A percentile compares a stretch with the other conserved stretches of the same genome.
These are phyloP conservation scores for Acipenser transmontanus DNA, from an alignment of 2,797 vertebrate genomes.

Conservation along the genomic window DNA sequence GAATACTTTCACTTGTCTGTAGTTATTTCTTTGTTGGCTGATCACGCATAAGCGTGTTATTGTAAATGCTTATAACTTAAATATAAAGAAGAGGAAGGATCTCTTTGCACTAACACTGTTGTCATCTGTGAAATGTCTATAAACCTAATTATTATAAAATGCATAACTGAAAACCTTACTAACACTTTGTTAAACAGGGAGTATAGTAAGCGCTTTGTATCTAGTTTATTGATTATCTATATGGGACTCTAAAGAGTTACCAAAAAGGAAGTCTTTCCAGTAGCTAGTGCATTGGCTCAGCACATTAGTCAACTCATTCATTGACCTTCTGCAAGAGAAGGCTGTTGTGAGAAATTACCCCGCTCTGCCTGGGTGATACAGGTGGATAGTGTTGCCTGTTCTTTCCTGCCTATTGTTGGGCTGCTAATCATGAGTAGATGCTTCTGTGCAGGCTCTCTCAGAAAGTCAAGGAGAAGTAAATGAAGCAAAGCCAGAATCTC, in stretches of 20 bases:
- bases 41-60: conserved; percentile 38
- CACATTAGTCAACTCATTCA: conserved; percentile 13
- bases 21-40: conserved; percentile 34
- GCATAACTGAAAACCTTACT: conserved; percentile 38
- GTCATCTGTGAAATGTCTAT: conserved; percentile 26
- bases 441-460: conserved; percentile 46
- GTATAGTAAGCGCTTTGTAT: conserved; percentile 44
- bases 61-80: conserved; percentile 33
- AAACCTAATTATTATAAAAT: conserved; percentile 32
- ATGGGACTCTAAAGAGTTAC: conserved; percentile 40
- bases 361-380: conserved; percentile 20
- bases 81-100: conserved; percentile 24
- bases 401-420: conserved; percentile 29
- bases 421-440: conserved; percentile 6
- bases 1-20: conserved; percentile 38
- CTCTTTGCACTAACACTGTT: conserved; percentile 28
- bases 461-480: conserved; percentile 43
- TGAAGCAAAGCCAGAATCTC: conserved; percentile 59
- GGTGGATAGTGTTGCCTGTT: conserved; percentile 31
- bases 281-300: conserved; percentile 47
- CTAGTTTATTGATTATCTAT: conserved; percentile 48
- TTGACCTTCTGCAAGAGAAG: conserved; percentile 15
- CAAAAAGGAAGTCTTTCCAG: conserved; percentile 36
- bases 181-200: conserved; percentile 35
- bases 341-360: background rate